A percentile compares a stretch with the other conserved stretches of the same genome.
Conservation (phyloP, 2,113 vertebrate genomes). For the Ceuthmochares aereus region DNA sequence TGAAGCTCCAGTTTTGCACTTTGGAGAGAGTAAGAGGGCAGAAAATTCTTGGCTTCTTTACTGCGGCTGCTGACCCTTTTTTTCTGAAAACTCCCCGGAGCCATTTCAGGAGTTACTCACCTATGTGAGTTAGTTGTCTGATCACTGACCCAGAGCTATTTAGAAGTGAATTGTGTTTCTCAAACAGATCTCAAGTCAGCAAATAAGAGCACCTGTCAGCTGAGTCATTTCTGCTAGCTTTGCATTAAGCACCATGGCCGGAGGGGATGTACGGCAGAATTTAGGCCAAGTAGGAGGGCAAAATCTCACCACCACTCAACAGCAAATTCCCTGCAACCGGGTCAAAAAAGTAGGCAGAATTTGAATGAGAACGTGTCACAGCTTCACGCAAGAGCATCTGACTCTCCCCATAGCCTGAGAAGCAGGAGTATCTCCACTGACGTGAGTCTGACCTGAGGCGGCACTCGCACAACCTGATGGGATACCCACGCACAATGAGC, state of each 20-base stretch:
- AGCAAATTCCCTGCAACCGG: background rate
- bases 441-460: background rate
- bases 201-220: background rate
- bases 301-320: background rate
- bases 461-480: background rate
- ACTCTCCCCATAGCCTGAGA: background rate
- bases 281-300: conserved; percentile 1
- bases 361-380: background rate
- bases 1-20: background rate
- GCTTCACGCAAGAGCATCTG: background rate
- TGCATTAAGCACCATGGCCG: conserved; percentile 13
- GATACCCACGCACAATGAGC: background rate
- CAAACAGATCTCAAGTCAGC: conserved; percentile 10
- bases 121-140: background rate
- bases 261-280: background rate
- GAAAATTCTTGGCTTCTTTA: background rate
- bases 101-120: conserved; percentile 16
- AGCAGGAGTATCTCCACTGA: background rate
- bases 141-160: conserved; percentile 8
- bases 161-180: conserved; percentile 3
- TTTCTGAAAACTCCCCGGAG: background rate
- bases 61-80: background rate
- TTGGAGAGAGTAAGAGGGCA: background rate
- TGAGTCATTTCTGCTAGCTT: conserved; percentile 43
- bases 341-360: background rate